Base-by-base conservation (phyloP, 2,113 vertebrate species). In the Notothenia rossii region DNA sequence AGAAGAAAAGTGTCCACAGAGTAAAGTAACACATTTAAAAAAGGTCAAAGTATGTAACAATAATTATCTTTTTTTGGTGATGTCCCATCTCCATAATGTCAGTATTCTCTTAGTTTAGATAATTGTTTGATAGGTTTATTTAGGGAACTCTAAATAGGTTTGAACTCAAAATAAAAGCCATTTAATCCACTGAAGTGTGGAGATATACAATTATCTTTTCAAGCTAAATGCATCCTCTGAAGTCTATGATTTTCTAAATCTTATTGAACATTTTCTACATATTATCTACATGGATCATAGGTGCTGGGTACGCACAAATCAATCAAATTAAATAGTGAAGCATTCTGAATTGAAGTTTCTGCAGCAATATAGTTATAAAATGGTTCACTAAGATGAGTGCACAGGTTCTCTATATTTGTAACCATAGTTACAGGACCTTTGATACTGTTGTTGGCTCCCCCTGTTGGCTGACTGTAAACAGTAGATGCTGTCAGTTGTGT, bases 401-500 rank as follows among this genome's bases (percentile, higher is more conserved):
- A 18, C 46, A 17, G n/a, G 6, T 9, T 29, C 50, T 25, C 14
- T 20, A 22, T 9, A 7, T 40, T 11, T 61, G 12, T 51, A 55
- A n/a, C 49, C 25, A 2, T 50, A 10, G 13, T n/a, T 5, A 46
- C 20, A 20, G 1, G 8, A 13, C 7, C 1, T 8, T 72, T 13
- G 1, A 33, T 46, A 11, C 56, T 59, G 29, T 46, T 48, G 4
- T 2, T 81, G 53, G 75, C 75, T 56, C 65, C 84, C 53, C 50
- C 84, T 82, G 0, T 72, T 79, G 71, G 55, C 43, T 50, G 43
- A 12, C 13, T 29, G 17, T 15, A 45, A 5, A 45, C 25, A 50
- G 45, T 3, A 45, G 25, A 48, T 43, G 11, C 3, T 5, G 2
- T 14, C 2, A 7, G 18, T 2, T 13, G 60, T 54, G 20, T 9